Conservation (phyloP, 2,888 invertebrate genomes). For the Sminthurinus aureus region DNA sequence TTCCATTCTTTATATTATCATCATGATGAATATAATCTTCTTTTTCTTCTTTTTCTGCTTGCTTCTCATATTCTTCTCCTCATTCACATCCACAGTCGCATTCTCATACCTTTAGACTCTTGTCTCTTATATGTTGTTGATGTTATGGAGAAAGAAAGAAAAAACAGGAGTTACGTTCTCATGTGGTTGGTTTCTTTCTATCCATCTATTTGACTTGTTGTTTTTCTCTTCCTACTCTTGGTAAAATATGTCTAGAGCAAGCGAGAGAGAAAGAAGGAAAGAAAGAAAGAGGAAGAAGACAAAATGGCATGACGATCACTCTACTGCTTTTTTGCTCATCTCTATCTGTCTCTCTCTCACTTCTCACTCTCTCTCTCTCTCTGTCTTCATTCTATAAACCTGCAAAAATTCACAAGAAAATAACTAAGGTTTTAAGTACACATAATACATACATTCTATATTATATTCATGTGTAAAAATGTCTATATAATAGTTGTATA, state of each 20-base stretch:
- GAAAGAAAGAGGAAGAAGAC: not conserved
- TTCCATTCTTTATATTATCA: not conserved
- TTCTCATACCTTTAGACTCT: too few relatives aligned
- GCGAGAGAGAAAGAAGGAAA: not conserved
- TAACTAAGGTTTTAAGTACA: conserved; percentile 17
- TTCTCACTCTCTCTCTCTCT: not conserved
- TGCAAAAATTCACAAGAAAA: conserved; percentile 36
- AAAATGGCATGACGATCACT: conserved; percentile 19
- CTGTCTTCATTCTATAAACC: conserved; percentile 26
- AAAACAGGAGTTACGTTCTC: not conserved
- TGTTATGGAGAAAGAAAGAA: not conserved
- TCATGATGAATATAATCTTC: not conserved
- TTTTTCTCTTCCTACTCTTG: conserved; percentile 1
- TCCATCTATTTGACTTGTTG: too few relatives aligned
- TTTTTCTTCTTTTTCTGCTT: not conserved
- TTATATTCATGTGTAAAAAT: conserved; percentile 2
- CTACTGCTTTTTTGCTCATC: not conserved
- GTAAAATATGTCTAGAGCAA: conserved; percentile 2
- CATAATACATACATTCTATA: too few relatives aligned
- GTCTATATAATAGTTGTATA: not conserved
- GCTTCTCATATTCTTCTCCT: not conserved
- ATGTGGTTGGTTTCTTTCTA: conserved; percentile 22
- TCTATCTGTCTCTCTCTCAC: too few relatives aligned
- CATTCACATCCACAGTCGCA: too few relatives aligned
- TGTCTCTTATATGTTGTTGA: not conserved